Base-by-base conservation (phyloP, 2,888 invertebrate genomes). In the Oxytorus armatus region DNA sequence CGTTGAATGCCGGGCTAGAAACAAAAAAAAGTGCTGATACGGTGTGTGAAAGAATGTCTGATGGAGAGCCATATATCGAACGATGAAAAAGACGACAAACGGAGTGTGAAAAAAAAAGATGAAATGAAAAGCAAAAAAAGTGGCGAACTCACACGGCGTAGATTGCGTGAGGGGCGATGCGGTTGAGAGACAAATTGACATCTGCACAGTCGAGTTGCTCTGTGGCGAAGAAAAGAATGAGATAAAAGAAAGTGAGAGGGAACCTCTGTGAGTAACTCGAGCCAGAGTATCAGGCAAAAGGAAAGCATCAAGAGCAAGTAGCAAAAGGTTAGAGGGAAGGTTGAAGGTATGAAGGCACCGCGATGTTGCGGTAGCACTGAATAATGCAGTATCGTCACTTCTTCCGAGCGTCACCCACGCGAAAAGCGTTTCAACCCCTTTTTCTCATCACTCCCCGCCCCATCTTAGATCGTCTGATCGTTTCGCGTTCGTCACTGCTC, bases 161-260 rank as follows among this genome's bases (percentile, higher is more conserved):
- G 39, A 65, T 47, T 61, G 25, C 25, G 47, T 25, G 51, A 16
- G 44, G 47, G 39, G 55, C n/a, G n/a, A n/a, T 47, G 65, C 47
- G 73, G 57, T 25, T 39, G 68, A 72, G 77, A 79, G 82, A 88
- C 86, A 87, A 88, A 89, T 89, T 89, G 89, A 89, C 89, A 89
- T 87, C 86, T 87, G 87, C 88, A 86, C 85, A 68, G 83, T 16
- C 29, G 53, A 53, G 68, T n/a, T 57, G 49, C 47, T 49, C 72
- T 78, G 25, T 3, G n/a, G 57, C 51, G 76, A 61, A 79, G 57
- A 82, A 81, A 83, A 57, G 70, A 80, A 75, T 59, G 49, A 66
- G 66, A 80, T 69, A 78, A 29, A 18, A 29, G 39, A 77, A 79
- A 65, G 78, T 78, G 72, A 69, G 51, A 81, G 78, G 82, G 79